Base-by-base conservation (phyloP, 2,113 vertebrate genomes). In the Catharus minimus region DNA sequence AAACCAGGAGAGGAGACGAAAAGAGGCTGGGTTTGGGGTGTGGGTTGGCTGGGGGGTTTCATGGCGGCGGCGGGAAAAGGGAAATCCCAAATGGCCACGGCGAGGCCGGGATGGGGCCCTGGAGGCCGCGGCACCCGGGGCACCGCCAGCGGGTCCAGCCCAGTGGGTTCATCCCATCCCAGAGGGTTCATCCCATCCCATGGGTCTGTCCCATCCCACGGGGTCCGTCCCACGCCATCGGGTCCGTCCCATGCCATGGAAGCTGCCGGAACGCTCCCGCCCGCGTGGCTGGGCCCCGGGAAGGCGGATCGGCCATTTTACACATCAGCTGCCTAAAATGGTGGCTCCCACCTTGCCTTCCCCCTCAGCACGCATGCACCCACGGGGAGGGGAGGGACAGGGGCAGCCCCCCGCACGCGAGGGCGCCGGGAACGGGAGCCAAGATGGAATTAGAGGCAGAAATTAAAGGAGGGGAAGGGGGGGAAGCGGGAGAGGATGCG, bases 261-360 rank as follows among this genome's bases (percentile, higher is more conserved):
- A 67, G 44, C 11, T 13, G 7, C 44, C 13, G n/a, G 46, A 67
- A 49, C 7, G 10, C 65, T 68, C 33, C 33, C 13, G 13, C 46
- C 46, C 26, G 26, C 33, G 14, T 28, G 65, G 46, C 66, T 16
- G 43, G 76, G 76, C 66, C 46, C 6, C 7, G 20, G 49, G 26
- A 20, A 27, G 43, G 74, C 28, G 16, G 13, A 93, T 91, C 95
- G 22, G 97, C 97, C 97, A 97, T 98, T 97, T 97, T 86, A 58
- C 68, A 85, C 38, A 4, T 65, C 76, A 18, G 84, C 92, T 93
- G 76, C 96, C 95, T 97, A 97, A 98, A 94, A 98, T 98, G 97
- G 97, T 96, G 96, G 96, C 91, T 71, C 53, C 39, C 87, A 72
- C 76, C 62, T 92, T 49, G 36, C 60, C 11, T 47, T 43, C 38